A percentile compares a stretch with the other conserved stretches of the same genome.
Evolutionary conservation across 2,113 vertebrate species (phyloP).

Genomic region (Trogon surrucura): DNA sequence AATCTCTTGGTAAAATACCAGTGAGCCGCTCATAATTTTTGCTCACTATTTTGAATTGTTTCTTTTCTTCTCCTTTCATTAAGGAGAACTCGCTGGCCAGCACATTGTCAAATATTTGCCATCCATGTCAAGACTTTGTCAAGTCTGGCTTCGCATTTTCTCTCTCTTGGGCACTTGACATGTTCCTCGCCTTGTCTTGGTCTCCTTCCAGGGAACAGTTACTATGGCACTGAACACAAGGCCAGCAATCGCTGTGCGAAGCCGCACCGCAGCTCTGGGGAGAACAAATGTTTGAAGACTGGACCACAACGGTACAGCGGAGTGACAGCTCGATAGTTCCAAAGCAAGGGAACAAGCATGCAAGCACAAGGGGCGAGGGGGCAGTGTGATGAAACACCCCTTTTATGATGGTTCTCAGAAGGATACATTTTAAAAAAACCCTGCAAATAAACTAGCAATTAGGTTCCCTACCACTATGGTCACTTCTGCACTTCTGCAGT

Average conservation of each 20-base stretch:
- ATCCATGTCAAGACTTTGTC: background rate
- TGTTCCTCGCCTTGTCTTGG: background rate
- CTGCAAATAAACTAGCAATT: background rate
- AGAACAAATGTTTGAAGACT: background rate
- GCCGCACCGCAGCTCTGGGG: background rate
- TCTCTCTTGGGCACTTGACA: background rate
- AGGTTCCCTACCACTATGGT: background rate
- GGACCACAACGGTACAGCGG: background rate
- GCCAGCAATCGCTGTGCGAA: fast-evolving
- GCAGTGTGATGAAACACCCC: background rate
- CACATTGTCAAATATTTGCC: background rate
- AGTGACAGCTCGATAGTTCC: background rate
- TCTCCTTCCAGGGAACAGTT: background rate
- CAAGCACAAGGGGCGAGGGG: background rate
- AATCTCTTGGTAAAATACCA: background rate
- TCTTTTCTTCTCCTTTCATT: background rate
- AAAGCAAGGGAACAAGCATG: background rate
- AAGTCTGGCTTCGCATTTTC: background rate
- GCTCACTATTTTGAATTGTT: background rate
- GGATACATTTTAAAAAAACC: background rate
- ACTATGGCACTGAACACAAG: background rate
- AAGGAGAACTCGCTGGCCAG: background rate
- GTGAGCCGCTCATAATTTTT: background rate
- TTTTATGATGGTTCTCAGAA: background rate
- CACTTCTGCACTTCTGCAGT: background rate